phyloP scores from a whole-genome alignment of 2,888 invertebrate species.

The Dicranocentrus wangi region DNA sequence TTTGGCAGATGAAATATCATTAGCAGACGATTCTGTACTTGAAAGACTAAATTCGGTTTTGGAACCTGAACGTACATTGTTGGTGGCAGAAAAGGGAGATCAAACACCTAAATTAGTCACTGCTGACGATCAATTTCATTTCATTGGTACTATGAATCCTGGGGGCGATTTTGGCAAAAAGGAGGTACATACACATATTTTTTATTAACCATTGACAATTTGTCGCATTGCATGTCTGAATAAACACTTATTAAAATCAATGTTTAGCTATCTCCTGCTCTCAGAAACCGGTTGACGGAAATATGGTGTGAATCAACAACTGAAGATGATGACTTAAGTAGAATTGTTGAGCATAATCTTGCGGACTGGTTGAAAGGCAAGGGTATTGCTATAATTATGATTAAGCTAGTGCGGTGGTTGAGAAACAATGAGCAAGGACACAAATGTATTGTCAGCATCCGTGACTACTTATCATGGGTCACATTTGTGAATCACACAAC shows the following conservation, averaged over 20 bases:
- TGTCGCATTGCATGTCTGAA: no score
- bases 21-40: constrained; percentile 98
- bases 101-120: constrained; percentile 77
- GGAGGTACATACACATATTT: constrained; percentile 79
- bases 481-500: constrained; percentile 84
- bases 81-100: constrained; percentile 92
- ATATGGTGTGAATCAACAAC: constrained; percentile 94
- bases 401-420: constrained; percentile 68
- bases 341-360: constrained; percentile 88
- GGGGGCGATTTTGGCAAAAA: constrained; percentile 99
- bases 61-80: constrained; percentile 91
- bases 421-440: constrained; percentile 68
- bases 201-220: no score
- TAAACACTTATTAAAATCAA: background rate
- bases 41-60: constrained; percentile 97
- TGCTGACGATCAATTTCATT: constrained; percentile 85
- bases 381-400: constrained; percentile 80
- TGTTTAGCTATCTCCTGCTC: constrained; percentile 88
- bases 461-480: constrained; percentile 95
- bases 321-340: constrained; percentile 83
- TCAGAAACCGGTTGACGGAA: constrained; percentile 98
- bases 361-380: constrained; percentile 79
- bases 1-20: constrained; percentile 97
- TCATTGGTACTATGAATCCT: constrained; percentile 99
- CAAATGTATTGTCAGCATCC: constrained; percentile 87